phyloP scores from a whole-genome alignment of 2,888 invertebrate genomes.

The Hirtodrosophila duncani region DNA sequence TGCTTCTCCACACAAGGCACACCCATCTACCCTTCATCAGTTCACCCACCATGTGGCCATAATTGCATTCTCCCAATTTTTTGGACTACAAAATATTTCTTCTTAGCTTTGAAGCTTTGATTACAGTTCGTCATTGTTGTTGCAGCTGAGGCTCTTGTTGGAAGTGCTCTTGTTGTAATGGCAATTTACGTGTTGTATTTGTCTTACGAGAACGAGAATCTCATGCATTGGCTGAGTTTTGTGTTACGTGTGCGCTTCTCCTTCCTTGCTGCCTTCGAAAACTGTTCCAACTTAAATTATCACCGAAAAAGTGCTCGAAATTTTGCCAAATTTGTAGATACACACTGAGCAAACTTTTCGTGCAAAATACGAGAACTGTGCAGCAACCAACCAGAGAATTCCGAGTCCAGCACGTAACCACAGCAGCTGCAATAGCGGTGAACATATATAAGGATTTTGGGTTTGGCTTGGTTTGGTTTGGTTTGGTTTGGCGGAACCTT shows the following conservation, averaged over 20 bases:
- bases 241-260: constrained; percentile 51
- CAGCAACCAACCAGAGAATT: constrained; percentile 13
- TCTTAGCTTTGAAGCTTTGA: constrained; percentile 48
- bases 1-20: not conserved
- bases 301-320: constrained; percentile 51
- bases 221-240: constrained; percentile 15
- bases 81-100: too few relatives aligned
- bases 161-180: constrained; percentile 62
- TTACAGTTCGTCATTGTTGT: constrained; percentile 40
- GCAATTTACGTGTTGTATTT: constrained; percentile 48
- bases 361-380: constrained; percentile 7
- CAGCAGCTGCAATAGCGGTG: constrained; percentile 40
- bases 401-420: constrained; percentile 56
- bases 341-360: constrained; percentile 55
- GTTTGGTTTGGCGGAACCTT: constrained; percentile 24
- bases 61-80: constrained; percentile 62
- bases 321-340: constrained; percentile 48
- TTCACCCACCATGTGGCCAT: constrained; percentile 30
- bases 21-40: not conserved
- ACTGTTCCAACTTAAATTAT: constrained; percentile 70
- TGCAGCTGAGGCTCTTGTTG: constrained; percentile 25
- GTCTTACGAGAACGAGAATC: not conserved
- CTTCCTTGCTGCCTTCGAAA: too few relatives aligned
- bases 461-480: constrained; percentile 51
- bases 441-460: constrained; percentile 63